phyloP scores from a whole-genome alignment of 2,113 vertebrate genomes.

The Girardinichthys multiradiatus region DNA sequence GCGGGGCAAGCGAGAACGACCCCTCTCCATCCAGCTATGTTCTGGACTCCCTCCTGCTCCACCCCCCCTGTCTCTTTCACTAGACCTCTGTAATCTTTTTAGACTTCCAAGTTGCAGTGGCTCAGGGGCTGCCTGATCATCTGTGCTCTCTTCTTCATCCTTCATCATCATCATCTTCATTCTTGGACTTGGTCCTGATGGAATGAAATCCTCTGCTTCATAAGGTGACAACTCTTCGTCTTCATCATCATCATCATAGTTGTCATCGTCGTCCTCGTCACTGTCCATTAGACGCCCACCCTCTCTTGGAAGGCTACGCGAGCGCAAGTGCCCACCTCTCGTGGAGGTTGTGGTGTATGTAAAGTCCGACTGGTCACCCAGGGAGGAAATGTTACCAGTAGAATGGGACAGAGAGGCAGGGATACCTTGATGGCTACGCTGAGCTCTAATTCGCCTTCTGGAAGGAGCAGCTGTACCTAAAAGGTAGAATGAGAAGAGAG shows the following conservation, averaged over 20 bases:
- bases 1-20: slow-evolving; percentile 89
- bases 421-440: slow-evolving; percentile 92
- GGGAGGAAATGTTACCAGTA: slow-evolving; percentile 92
- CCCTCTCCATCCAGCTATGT: slow-evolving; percentile 87
- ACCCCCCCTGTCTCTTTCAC: slow-evolving; percentile 73
- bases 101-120: slow-evolving; percentile 85
- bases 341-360: slow-evolving; percentile 80
- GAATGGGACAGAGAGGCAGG: slow-evolving; percentile 94
- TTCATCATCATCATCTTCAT: slow-evolving; percentile 82
- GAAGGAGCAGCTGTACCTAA: slow-evolving; percentile 88
- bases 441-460: slow-evolving; percentile 92
- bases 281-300: slow-evolving; percentile 87
- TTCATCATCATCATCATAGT: slow-evolving; percentile 81
- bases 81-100: slow-evolving; percentile 85
- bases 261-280: slow-evolving; percentile 82
- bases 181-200: slow-evolving; percentile 83
- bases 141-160: slow-evolving; percentile 87
- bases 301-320: slow-evolving; percentile 94
- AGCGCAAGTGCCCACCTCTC: slow-evolving; percentile 88
- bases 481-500: slow-evolving; percentile 13
- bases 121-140: slow-evolving; percentile 87
- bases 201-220: slow-evolving; percentile 87
- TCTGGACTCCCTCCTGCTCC: slow-evolving; percentile 84
- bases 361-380: slow-evolving; percentile 88
- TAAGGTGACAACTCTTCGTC: slow-evolving; percentile 86